Percentiles rank a stretch among this genome's conserved stretches.
phyloP scores from a whole-genome alignment of 2,113 vertebrate species.

The Calidris pugnax region DNA sequence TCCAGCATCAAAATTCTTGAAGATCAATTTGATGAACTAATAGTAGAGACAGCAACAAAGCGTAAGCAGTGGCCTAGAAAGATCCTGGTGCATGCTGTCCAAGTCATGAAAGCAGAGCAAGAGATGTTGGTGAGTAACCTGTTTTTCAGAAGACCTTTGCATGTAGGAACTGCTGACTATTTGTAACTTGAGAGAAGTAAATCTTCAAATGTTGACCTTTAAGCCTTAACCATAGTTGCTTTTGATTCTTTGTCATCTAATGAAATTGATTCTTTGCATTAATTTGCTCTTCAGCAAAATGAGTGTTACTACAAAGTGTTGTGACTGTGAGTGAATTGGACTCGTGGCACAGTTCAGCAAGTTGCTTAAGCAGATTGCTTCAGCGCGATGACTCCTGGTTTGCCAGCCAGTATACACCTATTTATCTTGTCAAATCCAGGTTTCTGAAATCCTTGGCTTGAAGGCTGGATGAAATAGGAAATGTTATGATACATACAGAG shows the following conservation, averaged over 20 bases:
- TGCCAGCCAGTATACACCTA: not conserved
- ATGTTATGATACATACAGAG: not conserved
- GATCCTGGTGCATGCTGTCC: constrained; percentile 82
- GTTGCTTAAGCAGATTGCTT: not conserved
- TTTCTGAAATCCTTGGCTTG: not conserved
- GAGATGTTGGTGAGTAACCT: constrained; percentile 83
- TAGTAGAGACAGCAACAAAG: constrained; percentile 82
- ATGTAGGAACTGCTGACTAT: not conserved
- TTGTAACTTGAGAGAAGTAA: not conserved
- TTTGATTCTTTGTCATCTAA: not conserved
- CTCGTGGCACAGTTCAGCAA: not conserved
- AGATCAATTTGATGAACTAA: constrained; percentile 85
- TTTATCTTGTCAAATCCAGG: not conserved
- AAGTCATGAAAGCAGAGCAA: constrained; percentile 83
- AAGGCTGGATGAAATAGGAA: not conserved
- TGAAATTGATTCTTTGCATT: not conserved
- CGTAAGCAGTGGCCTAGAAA: constrained; percentile 84
- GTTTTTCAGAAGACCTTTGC: not conserved
- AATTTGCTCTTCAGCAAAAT: not conserved
- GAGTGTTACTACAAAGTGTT: not conserved
- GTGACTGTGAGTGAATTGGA: not conserved
- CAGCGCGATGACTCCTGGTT: not conserved
- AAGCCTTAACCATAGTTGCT: not conserved
- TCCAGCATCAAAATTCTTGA: constrained; percentile 78
- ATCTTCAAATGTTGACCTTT: not conserved